Percentiles rank a stretch among this genome's conserved stretches.
These are phyloP conservation scores for Colletes collaris DNA, from an alignment of 2,888 invertebrate species.

Conservation along the genomic window DNA sequence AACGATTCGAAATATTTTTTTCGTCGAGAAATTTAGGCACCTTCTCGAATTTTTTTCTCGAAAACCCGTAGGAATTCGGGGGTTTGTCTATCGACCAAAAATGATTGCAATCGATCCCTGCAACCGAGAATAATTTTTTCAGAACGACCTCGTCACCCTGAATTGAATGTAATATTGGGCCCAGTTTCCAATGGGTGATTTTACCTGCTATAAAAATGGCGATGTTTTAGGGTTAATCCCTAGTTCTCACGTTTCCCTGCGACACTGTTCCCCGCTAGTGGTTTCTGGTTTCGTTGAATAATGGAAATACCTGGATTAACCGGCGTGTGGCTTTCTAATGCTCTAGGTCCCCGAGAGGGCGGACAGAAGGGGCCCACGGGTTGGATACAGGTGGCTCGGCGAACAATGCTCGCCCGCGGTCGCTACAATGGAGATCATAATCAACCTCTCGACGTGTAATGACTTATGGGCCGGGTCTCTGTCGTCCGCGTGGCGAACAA, in stretches of 20 bases:
- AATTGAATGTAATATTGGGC: too few relatives aligned
- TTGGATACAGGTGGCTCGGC: conserved; percentile 73
- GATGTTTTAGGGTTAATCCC: neutral
- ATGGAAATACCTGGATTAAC: conserved; percentile 48
- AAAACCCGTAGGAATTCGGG: too few relatives aligned
- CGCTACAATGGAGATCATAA: conserved; percentile 80
- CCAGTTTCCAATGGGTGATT: too few relatives aligned
- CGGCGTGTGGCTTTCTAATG: conserved; percentile 61
- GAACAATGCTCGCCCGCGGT: conserved; percentile 79
- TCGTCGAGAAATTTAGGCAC: too few relatives aligned
- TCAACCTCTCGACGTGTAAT: conserved; percentile 79
- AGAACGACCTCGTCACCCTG: too few relatives aligned
- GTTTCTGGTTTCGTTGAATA: conserved; percentile 56
- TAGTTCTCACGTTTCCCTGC: conserved; percentile 42
- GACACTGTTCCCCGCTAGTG: conserved; percentile 7
- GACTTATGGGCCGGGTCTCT: conserved; percentile 75
- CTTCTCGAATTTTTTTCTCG: too few relatives aligned
- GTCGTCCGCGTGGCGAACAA: conserved; percentile 75
- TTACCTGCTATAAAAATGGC: too few relatives aligned
- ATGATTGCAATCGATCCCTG: too few relatives aligned
- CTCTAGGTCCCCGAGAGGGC: conserved; percentile 27
- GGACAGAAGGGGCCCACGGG: conserved; percentile 29
- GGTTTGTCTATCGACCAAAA: too few relatives aligned
- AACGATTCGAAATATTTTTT: too few relatives aligned
- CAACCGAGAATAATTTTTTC: too few relatives aligned